Conservation (phyloP, 2,888 invertebrate species). For the Eupelmus urozonus region DNA sequence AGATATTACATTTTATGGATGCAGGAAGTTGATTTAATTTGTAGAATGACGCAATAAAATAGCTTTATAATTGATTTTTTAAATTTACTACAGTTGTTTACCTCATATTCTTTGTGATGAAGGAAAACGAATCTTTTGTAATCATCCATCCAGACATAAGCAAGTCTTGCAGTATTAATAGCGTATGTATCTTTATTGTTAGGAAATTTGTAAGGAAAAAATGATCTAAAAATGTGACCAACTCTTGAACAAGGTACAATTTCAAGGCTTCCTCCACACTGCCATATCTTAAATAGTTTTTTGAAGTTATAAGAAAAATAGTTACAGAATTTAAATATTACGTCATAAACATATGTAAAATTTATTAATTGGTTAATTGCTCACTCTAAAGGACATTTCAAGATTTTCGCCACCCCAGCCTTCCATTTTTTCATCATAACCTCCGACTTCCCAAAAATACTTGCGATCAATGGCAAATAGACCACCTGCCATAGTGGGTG, state of each 20-base stretch:
- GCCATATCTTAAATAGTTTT: constrained; percentile 66
- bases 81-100: constrained; percentile 68
- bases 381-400: constrained; percentile 96
- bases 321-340: too few species aligned
- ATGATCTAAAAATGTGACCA: constrained; percentile 95
- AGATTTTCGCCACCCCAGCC: constrained; percentile 99
- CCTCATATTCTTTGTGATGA: constrained; percentile 88
- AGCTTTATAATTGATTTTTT: constrained; percentile 31
- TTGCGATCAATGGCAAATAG: constrained; percentile 94
- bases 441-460: constrained; percentile 97
- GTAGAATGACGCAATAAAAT: too few species aligned
- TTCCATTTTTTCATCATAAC: constrained; percentile 97
- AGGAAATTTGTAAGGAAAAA: constrained; percentile 96
- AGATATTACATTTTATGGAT: too few species aligned
- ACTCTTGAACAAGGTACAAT: constrained; percentile 95
- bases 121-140: constrained; percentile 94
- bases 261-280: constrained; percentile 92
- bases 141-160: constrained; percentile 98
- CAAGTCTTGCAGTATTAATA: constrained; percentile 96
- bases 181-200: constrained; percentile 92
- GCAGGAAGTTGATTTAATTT: too few species aligned
- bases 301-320: not conserved
- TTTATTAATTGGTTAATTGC: constrained; percentile 73
- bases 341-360: too few species aligned
- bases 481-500: constrained; percentile 99